phyloP scores from a whole-genome alignment of 2,888 invertebrate genomes.

The Meghimatium bilineatum region DNA sequence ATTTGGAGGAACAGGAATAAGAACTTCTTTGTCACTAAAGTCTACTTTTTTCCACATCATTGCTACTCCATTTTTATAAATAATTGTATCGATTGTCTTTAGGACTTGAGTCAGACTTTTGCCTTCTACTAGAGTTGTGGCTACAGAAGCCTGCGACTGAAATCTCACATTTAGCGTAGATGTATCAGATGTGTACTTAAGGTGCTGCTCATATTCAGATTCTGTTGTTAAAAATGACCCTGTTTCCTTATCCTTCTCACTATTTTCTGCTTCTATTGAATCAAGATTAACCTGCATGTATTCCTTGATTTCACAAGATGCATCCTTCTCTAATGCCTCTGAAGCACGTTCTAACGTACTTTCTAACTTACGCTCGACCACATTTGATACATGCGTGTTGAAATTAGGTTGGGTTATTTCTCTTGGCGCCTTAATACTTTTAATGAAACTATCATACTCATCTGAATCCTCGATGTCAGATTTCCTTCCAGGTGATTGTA shows the following conservation, averaged over 20 bases:
- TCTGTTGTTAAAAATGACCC: not conserved
- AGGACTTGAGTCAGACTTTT: not conserved
- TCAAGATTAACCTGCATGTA: no score
- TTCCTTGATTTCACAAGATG: no score
- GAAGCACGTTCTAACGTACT: no score
- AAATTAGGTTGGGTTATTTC: no score
- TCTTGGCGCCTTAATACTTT: no score
- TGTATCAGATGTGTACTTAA: not conserved
- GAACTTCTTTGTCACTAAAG: slow-evolving; percentile 1
- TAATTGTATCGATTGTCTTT: slow-evolving; percentile 17
- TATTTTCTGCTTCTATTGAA: not conserved
- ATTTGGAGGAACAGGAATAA: slow-evolving; percentile 28
- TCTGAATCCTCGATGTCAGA: not conserved
- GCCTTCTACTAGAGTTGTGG: not conserved
- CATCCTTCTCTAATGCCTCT: no score
- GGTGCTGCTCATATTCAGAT: not conserved
- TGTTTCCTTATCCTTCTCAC: not conserved
- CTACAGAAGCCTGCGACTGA: not conserved
- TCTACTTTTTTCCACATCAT: slow-evolving; percentile 22
- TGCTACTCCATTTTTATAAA: slow-evolving; percentile 15
- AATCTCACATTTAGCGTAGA: not conserved
- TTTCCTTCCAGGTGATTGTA: not conserved
- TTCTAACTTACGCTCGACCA: no score
- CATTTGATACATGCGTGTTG: no score
- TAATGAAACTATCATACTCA: no score